A percentile compares a stretch with the other conserved stretches of the same genome.
Conservation (phyloP, 2,113 vertebrate species). For the Elgaria multicarinata region DNA sequence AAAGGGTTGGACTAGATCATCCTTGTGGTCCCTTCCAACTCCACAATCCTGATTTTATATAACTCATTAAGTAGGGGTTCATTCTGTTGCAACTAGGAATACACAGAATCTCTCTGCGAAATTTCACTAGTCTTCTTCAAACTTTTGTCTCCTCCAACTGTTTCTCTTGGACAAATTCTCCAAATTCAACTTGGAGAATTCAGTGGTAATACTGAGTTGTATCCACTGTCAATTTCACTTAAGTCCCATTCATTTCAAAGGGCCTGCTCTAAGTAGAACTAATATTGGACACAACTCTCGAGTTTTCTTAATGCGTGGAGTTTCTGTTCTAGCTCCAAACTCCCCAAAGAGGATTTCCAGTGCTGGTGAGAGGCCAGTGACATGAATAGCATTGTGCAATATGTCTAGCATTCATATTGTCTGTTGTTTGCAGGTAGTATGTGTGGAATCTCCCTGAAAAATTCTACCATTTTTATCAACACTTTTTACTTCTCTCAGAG, state of each 20-base stretch:
- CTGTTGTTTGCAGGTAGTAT: too few species aligned
- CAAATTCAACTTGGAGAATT: not conserved
- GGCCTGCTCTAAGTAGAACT: too few species aligned
- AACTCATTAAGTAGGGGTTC: too few species aligned
- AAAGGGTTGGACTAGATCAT: too few species aligned
- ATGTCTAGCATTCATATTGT: too few species aligned
- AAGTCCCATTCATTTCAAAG: not conserved
- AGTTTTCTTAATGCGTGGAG: not conserved
- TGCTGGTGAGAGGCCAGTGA: not conserved
- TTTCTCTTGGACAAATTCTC: not conserved
- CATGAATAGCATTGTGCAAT: too few species aligned
- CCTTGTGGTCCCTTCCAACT: too few species aligned
- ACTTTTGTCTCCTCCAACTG: not conserved
- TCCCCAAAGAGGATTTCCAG: not conserved
- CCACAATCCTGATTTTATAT: too few species aligned
- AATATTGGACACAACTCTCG: too few species aligned
- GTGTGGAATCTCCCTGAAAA: not conserved
- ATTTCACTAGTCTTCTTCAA: not conserved
- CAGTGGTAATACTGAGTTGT: not conserved
- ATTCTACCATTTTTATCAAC: not conserved
- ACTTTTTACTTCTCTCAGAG: not conserved
- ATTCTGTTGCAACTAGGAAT: not conserved
- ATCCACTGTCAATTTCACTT: too few species aligned
- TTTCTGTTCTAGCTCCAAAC: not conserved
- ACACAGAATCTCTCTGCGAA: not conserved